A percentile compares a stretch with the other conserved stretches of the same genome.
Evolutionary conservation across 2,888 invertebrate species (phyloP).

Genomic region (Parapristionchus giblindavisi): DNA sequence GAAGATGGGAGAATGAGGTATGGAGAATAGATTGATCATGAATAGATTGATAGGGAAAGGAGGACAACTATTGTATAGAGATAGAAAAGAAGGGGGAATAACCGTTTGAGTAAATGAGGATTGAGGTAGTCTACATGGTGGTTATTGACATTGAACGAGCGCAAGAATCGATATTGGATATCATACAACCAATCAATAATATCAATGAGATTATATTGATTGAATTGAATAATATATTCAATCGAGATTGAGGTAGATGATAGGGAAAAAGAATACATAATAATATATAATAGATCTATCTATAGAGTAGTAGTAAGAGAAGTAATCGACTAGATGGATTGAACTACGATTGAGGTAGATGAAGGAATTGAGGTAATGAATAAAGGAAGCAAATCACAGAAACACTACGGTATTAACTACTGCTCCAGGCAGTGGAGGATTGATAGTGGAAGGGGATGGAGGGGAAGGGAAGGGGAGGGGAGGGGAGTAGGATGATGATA

Average conservation of each 20-base stretch:
- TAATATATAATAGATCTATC: neutral
- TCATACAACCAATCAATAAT: too few species aligned
- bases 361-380: constrained; percentile 4
- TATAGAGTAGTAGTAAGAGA: neutral
- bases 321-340: neutral
- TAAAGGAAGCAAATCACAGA: neutral
- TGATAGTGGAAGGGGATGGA: constrained; percentile 15
- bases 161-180: too few species aligned
- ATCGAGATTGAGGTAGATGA: neutral
- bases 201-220: too few species aligned
- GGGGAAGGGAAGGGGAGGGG: neutral
- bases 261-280: neutral
- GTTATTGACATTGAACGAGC: too few species aligned
- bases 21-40: neutral
- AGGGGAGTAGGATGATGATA: neutral
- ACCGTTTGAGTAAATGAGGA: too few species aligned
- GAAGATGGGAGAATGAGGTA: neutral
- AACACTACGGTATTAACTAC: constrained; percentile 20
- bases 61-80: neutral
- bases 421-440: constrained; percentile 30
- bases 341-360: neutral
- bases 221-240: too few species aligned
- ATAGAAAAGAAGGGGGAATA: too few species aligned
- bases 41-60: neutral
- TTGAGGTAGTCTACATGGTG: too few species aligned